Percentiles rank a stretch among this genome's conserved stretches.
Conservation (phyloP, 2,888 invertebrate genomes). For the Macropis europaea region DNA sequence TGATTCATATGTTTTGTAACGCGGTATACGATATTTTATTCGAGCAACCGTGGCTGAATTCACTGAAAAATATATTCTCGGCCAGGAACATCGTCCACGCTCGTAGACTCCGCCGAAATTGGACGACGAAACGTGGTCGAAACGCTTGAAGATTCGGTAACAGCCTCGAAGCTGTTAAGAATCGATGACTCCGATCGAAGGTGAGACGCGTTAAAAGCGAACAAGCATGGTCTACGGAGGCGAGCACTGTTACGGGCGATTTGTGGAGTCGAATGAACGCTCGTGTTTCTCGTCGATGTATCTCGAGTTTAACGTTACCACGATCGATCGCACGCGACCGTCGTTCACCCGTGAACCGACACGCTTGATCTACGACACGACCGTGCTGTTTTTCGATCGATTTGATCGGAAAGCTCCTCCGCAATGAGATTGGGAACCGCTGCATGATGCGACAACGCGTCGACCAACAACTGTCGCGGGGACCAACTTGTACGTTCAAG, state of each 20-base stretch:
- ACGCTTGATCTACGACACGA: neutral
- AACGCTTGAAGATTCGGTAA: too few relatives aligned
- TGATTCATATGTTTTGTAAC: too few relatives aligned
- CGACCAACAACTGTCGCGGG: too few relatives aligned
- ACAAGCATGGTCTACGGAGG: neutral
- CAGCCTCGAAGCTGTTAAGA: neutral
- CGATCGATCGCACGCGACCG: slow-evolving; percentile 49
- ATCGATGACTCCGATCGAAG: neutral
- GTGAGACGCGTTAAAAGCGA: neutral
- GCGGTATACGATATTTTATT: too few relatives aligned
- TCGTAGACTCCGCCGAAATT: too few relatives aligned
- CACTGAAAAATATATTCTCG: too few relatives aligned
- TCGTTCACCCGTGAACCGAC: slow-evolving; percentile 24
- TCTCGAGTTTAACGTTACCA: slow-evolving; percentile 29
- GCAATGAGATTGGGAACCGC: slow-evolving; percentile 25
- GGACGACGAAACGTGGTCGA: too few relatives aligned
- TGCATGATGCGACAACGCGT: too few relatives aligned
- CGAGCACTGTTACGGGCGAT: neutral
- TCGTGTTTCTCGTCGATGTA: slow-evolving; percentile 21
- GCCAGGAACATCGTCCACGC: too few relatives aligned
- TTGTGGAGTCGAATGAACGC: slow-evolving; percentile 2
- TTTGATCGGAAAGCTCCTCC: too few relatives aligned
- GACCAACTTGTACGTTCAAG: too few relatives aligned
- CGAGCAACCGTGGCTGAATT: too few relatives aligned
- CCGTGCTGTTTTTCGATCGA: neutral